phyloP scores from a whole-genome alignment of 2,888 invertebrate genomes.

The Eubasilissa splendida region DNA sequence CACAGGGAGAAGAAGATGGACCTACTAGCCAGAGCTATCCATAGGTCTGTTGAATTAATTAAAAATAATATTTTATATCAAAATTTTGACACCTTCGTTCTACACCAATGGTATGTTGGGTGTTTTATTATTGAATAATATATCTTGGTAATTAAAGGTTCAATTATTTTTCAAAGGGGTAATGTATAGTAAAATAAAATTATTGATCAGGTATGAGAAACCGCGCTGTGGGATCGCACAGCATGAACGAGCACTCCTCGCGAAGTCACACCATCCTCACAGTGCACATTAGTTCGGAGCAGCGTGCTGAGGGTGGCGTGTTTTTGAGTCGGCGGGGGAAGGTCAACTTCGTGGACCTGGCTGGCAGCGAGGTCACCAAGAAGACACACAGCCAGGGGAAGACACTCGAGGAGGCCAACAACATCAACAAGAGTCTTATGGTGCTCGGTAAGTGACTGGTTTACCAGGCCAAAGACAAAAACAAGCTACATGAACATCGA shows the following conservation, averaged over 20 bases:
- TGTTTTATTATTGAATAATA: too few relatives aligned
- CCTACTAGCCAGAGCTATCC: too few relatives aligned
- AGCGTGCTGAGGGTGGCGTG: constrained; percentile 85
- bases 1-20: too few relatives aligned
- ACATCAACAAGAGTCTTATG: constrained; percentile 96
- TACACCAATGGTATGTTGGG: too few relatives aligned
- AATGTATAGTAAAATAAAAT: not conserved
- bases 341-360: constrained; percentile 95
- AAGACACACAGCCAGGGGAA: constrained; percentile 90
- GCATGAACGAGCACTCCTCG: constrained; percentile 94
- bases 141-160: too few relatives aligned
- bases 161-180: too few relatives aligned
- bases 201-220: constrained; percentile 84
- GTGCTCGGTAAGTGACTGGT: constrained; percentile 79
- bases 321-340: constrained; percentile 94
- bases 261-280: constrained; percentile 94
- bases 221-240: constrained; percentile 90
- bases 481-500: too few relatives aligned
- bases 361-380: constrained; percentile 97
- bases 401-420: constrained; percentile 94
- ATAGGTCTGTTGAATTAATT: too few relatives aligned
- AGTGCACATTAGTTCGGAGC: constrained; percentile 90
- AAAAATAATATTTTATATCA: too few relatives aligned
- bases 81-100: too few relatives aligned
- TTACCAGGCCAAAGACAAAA: too few relatives aligned